Percentiles rank a stretch among this genome's conserved stretches.
Conservation (phyloP, 2,113 vertebrate species). For the Thamnophis sirtalis region DNA sequence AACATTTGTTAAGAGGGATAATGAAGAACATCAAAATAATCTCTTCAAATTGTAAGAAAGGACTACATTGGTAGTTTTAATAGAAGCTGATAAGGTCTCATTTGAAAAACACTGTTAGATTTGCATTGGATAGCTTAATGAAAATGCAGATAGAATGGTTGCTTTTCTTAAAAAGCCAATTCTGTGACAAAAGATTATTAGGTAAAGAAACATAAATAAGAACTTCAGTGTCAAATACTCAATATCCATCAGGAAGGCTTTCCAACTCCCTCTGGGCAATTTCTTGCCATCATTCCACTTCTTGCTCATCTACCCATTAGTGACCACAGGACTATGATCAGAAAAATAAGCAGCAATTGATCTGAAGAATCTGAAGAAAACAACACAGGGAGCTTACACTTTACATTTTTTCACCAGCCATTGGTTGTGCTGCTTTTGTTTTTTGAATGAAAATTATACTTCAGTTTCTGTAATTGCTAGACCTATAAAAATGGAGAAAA, state of each 20-base stretch:
- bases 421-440: background rate
- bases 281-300: background rate
- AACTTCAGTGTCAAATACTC: background rate
- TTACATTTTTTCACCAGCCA: background rate
- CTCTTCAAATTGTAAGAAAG: background rate
- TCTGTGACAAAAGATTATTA: background rate
- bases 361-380: background rate
- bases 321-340: background rate
- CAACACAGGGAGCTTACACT: background rate
- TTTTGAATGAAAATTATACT: background rate
- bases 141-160: background rate
- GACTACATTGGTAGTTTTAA: background rate
- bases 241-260: background rate
- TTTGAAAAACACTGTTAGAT: background rate
- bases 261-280: background rate
- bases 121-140: background rate
- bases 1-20: background rate
- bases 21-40: background rate
- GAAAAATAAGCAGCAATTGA: background rate
- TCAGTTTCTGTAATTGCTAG: background rate
- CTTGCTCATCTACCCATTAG: background rate
- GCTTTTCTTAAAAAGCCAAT: background rate
- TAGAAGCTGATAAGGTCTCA: background rate
- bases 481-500: background rate
- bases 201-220: background rate